phyloP scores from a whole-genome alignment of 2,113 vertebrate genomes.

The Sinocyclocheilus maitianheensis region DNA sequence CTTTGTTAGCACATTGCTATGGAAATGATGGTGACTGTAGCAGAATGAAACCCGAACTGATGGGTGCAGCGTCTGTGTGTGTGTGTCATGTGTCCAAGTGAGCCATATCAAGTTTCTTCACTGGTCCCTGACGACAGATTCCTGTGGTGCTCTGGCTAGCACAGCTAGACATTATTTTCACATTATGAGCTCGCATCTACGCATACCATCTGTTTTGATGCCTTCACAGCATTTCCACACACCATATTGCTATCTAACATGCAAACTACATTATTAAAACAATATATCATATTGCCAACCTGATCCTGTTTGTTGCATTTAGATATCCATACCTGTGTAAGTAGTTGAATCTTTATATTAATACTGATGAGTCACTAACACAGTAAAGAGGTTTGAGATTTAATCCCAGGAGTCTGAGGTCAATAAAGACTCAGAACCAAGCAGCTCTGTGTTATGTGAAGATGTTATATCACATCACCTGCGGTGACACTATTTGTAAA shows the following conservation, averaged over 20 bases:
- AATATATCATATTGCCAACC: background rate
- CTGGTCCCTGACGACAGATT: too few relatives aligned
- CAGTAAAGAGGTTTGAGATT: constrained; percentile 3
- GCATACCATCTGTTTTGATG: constrained; percentile 5
- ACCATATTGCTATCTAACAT: background rate
- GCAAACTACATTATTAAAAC: background rate
- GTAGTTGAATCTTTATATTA: background rate
- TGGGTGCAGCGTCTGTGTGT: background rate
- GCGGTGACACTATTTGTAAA: constrained; percentile 15
- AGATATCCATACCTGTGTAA: too few relatives aligned
- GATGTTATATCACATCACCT: constrained; percentile 28
- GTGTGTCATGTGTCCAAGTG: constrained; percentile 41
- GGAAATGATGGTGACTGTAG: constrained; percentile 28
- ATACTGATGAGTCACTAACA: too few relatives aligned
- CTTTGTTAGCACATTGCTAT: constrained; percentile 12
- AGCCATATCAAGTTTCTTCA: too few relatives aligned
- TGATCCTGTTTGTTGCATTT: background rate
- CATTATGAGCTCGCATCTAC: too few relatives aligned
- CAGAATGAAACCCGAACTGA: constrained; percentile 33
- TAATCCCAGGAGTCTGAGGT: background rate
- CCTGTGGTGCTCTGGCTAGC: too few relatives aligned
- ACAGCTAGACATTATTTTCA: too few relatives aligned
- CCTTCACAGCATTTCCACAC: background rate
- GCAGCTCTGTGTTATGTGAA: background rate
- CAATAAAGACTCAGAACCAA: background rate